Evolutionary conservation across 2,888 invertebrate genomes (phyloP), one percentile per base, ranked within the genome.

Genomic region (Aspidapion aeneum): DNA sequence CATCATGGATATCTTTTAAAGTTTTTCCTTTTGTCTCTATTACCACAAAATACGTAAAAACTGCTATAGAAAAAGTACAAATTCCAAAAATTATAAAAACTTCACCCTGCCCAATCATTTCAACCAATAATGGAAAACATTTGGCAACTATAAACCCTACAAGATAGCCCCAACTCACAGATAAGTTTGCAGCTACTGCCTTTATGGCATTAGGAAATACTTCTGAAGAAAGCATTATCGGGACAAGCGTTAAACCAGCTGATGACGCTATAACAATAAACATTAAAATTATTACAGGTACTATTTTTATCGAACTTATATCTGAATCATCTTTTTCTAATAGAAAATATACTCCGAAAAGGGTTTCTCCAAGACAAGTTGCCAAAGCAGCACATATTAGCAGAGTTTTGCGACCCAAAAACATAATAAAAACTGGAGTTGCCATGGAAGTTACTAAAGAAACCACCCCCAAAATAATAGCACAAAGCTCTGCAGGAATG

Each of bases 21-120:
- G 90, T 90, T 80, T 91, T 90, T 50, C 94, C 95, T 79, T 93
- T 94, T 0, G 96, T 96, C 82, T 96, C 96, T 1, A 95, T 94
- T 18, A 96, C 85, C 60, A 89, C 75, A 70, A 89, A 84, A 58
- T 87, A 77, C 0, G 90, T 87, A 79, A 94, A 96, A 74, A 90
- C 82, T 76, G 89, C 88, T 0, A 88, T 82, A 0, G 84, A 18
- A 0, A 83, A 72, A 69, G 88, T 88, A 73, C 83, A 87, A 0
- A 77, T 78, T 1, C 86, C 86, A 75, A 91, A 93, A 55, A 90
- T 79, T 85, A 90, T 89, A 80, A 91, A 93, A 0, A 88, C 86
- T 0, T 82, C 83, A 70, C 86, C 85, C 69, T 84, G 83, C 2
- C 91, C 91, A n/a, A 90, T 80, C 0, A 82, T 78, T 0, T 63